Evolutionary conservation across 2,888 invertebrate genomes (phyloP).

Genomic region (Koerneria pararmatus): DNA sequence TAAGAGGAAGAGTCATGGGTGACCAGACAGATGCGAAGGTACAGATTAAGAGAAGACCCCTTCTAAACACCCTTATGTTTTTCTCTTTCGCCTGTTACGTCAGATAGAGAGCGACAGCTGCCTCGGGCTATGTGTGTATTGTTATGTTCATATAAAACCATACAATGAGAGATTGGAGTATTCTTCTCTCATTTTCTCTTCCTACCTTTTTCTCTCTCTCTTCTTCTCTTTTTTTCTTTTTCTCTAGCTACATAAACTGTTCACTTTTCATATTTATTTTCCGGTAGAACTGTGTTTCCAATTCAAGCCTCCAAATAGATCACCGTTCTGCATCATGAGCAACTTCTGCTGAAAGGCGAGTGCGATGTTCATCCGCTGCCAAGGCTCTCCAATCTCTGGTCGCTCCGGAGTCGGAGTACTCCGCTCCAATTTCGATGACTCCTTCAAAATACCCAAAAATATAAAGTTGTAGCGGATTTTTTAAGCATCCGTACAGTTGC

Average conservation of each 20-base stretch:
- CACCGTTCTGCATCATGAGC: constrained; percentile 38
- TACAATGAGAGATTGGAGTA: neutral
- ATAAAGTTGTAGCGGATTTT: constrained; percentile 12
- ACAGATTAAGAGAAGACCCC: no score
- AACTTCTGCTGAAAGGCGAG: constrained; percentile 40
- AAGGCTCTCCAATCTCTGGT: constrained; percentile 23
- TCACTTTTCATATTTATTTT: neutral
- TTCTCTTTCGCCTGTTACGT: no score
- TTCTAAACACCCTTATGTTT: no score
- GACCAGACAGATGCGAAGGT: no score
- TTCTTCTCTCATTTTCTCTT: neutral
- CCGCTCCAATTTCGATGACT: neutral
- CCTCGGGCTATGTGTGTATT: neutral
- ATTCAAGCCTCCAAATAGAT: neutral
- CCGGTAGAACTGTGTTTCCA: no score
- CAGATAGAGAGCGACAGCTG: no score
- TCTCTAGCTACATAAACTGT: neutral
- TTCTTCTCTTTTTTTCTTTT: neutral
- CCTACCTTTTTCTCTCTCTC: neutral
- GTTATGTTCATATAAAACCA: neutral
- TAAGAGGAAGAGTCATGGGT: no score
- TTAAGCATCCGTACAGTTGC: no score
- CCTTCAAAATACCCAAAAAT: neutral
- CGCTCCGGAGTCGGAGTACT: constrained; percentile 11
- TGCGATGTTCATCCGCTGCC: constrained; percentile 39